Percentiles rank a stretch among this genome's conserved stretches.
Evolutionary conservation across 2,113 vertebrate genomes (phyloP).

Genomic region (Sapajus apella): DNA sequence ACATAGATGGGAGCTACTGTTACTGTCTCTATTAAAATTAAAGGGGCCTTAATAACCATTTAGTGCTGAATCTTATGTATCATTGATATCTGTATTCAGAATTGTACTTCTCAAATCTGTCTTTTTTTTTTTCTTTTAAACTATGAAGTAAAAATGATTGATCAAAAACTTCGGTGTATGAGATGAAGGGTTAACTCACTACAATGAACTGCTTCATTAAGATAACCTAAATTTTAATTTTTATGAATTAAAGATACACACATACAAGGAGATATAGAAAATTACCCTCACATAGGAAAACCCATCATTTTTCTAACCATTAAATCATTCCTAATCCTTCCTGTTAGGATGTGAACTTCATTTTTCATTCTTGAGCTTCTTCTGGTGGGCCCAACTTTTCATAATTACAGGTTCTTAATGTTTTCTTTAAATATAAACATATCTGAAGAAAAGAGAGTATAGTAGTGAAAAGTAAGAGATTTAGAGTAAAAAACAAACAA

Average conservation of each 20-base stretch:
- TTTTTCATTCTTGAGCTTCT: slow-evolving; percentile 28
- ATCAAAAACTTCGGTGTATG: not conserved
- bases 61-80: not conserved
- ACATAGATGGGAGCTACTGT: not conserved
- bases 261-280: not conserved
- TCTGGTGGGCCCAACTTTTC: not conserved
- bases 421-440: slow-evolving; percentile 36
- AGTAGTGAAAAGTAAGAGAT: slow-evolving; percentile 5
- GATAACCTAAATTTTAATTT: slow-evolving; percentile 16
- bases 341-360: not conserved
- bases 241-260: not conserved
- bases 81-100: not conserved
- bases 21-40: slow-evolving; percentile 40
- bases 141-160: slow-evolving; percentile 10
- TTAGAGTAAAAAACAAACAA: not conserved
- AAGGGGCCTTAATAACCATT: slow-evolving; percentile 58
- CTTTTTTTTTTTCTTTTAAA: slow-evolving; percentile 1
- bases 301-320: not conserved
- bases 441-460: not conserved
- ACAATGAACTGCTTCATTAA: slow-evolving; percentile 28
- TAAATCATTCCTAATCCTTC: not conserved
- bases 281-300: not conserved
- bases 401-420: not conserved
- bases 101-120: slow-evolving; percentile 10
- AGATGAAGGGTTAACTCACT: not conserved